phyloP scores from a whole-genome alignment of 2,797 vertebrate species.

The Syngnathus acus region DNA sequence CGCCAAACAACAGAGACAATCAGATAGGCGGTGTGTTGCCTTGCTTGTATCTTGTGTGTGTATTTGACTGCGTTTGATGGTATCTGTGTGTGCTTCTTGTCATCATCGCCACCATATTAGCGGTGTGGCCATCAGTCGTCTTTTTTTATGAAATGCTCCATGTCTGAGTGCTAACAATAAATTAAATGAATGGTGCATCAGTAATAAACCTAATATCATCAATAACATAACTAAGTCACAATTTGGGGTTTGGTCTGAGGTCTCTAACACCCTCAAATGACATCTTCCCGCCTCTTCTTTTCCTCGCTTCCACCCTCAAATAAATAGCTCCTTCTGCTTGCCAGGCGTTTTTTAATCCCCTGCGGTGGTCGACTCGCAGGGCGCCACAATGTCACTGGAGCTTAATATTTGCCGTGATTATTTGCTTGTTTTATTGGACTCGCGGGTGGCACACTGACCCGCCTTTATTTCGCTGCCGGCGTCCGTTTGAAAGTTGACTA shows the following conservation, averaged over 20 bases:
- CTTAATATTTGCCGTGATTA: conserved; percentile 80
- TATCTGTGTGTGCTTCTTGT: conserved; percentile 22
- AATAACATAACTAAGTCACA: neutral
- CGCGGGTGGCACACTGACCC: conserved; percentile 59
- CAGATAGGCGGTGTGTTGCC: conserved; percentile 49
- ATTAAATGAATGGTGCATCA: conserved; percentile 36
- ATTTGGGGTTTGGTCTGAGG: conserved; percentile 6
- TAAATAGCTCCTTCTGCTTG: conserved; percentile 43
- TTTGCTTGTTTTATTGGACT: conserved; percentile 80
- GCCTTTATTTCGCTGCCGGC: conserved; percentile 68
- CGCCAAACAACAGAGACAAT: conserved; percentile 51
- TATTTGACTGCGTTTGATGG: conserved; percentile 6
- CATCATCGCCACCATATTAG: conserved; percentile 39
- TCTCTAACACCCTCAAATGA: conserved; percentile 6
- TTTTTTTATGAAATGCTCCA: conserved; percentile 52
- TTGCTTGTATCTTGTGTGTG: conserved; percentile 41
- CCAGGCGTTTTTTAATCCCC: conserved; percentile 66
- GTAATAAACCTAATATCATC: neutral
- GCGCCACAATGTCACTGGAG: conserved; percentile 75
- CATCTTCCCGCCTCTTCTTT: conserved; percentile 15
- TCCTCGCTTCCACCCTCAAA: conserved; percentile 33
- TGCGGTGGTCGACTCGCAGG: conserved; percentile 57
- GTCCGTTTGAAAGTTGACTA: conserved; percentile 75
- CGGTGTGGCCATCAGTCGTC: conserved; percentile 44
- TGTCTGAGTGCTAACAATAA: conserved; percentile 25